Evolutionary conservation across 2,113 vertebrate genomes (phyloP).

Genomic region (Dunckerocampus dactyliophorus): DNA sequence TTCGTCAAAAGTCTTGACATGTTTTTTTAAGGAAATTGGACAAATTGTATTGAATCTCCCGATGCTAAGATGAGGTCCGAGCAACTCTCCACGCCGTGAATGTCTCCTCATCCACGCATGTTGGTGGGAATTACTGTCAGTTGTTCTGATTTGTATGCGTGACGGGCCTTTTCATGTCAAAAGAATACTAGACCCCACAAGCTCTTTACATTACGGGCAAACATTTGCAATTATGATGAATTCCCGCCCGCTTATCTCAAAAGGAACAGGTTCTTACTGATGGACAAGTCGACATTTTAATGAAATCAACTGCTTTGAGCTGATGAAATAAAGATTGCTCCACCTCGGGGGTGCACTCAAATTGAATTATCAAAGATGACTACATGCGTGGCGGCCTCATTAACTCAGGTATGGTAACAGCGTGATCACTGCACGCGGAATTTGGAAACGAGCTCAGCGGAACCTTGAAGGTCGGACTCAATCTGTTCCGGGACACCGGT

Average conservation of each 20-base stretch:
- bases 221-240: slow-evolving; percentile 77
- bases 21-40: background rate
- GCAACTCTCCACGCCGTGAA: slow-evolving; percentile 50
- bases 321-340: slow-evolving; percentile 72
- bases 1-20: slow-evolving; percentile 6
- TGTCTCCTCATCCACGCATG: slow-evolving; percentile 55
- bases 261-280: slow-evolving; percentile 66
- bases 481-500: background rate
- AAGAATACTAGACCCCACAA: slow-evolving; percentile 63
- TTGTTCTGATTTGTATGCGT: slow-evolving; percentile 64
- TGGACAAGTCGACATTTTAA: slow-evolving; percentile 69
- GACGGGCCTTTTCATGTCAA: slow-evolving; percentile 62
- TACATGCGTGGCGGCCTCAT: slow-evolving; percentile 52
- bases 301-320: slow-evolving; percentile 69
- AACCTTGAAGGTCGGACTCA: background rate
- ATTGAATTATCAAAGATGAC: slow-evolving; percentile 70
- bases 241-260: slow-evolving; percentile 64
- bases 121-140: slow-evolving; percentile 66
- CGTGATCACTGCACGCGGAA: slow-evolving; percentile 29
- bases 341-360: slow-evolving; percentile 65
- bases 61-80: slow-evolving; percentile 24
- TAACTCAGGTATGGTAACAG: slow-evolving; percentile 52
- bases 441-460: background rate
- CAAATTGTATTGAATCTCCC: background rate
- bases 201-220: slow-evolving; percentile 68